Base-by-base conservation (phyloP, 2,797 vertebrate species). In the Cetoscarus ocellatus region DNA sequence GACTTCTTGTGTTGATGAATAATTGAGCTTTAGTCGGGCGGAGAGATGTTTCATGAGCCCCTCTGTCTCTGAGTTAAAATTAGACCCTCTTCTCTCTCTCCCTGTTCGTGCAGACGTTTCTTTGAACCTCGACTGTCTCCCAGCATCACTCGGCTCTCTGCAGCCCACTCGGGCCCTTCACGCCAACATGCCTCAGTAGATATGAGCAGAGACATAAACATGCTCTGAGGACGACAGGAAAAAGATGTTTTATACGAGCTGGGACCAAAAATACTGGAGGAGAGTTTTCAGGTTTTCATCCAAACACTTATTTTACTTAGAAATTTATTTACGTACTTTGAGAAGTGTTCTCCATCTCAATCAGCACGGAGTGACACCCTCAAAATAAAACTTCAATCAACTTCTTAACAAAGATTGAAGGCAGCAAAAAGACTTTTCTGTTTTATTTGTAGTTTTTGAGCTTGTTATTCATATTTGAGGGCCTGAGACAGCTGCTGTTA, bases 41-140 rank as follows among this genome's bases (percentile, higher is more conserved):
- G 80, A 84, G 82, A 88, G 85, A 85, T 60, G 86, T 87, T 92
- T 92, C 87, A 85, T 77, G 83, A 91, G 90, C 77, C 78, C 81
- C 84, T 86, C 88, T 85, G 86, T 92, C 86, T 93, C 90, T 62
- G 59, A 90, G 91, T 92, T 92, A 92, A 93, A 93, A 89, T 90
- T 89, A 90, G 86, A 85, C 75, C 70, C 76, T 88, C 85, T 73
- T 86, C 77, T 86, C 79, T 61, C 38, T 39, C 38, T 27, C 27
- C 27, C 27, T 27, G 27, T 27, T 27, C 27, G 61, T 55, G 77
- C 82, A 87, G 88, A 88, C 81, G 66, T 86, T 83, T 84, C 88
- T 91, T 90, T 92, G 89, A 93, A 90, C 85, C 62, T 73, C 82
- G 83, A 71, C 88, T 76, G 84, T 88, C 88, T 90, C 84, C 67